These are phyloP conservation scores for Phrixothrix hirtus DNA, from an alignment of 2,888 invertebrate genomes.

Conservation along the genomic window DNA sequence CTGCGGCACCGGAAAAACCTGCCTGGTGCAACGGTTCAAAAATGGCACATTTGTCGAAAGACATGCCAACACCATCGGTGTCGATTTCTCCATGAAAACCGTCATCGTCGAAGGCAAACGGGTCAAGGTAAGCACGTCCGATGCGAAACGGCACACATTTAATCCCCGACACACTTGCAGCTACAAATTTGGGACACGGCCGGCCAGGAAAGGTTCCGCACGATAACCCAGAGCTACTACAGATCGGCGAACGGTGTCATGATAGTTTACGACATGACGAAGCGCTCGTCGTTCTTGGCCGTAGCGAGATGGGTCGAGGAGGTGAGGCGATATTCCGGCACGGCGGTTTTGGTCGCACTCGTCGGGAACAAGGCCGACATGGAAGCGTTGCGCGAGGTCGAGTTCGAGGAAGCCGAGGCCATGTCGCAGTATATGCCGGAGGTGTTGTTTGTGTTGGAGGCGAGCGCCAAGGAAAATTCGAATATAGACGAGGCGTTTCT, in stretches of 20 bases:
- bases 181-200: constrained; percentile 97
- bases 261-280: constrained; percentile 96
- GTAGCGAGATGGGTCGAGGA: constrained; percentile 96
- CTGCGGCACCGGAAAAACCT: constrained; percentile 90
- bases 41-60: constrained; percentile 94
- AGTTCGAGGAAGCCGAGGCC: constrained; percentile 82
- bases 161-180: no score
- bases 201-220: constrained; percentile 94
- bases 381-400: constrained; percentile 79
- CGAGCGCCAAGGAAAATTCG: constrained; percentile 88
- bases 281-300: constrained; percentile 86
- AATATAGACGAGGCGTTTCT: constrained; percentile 89
- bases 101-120: constrained; percentile 90
- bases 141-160: no score
- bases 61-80: constrained; percentile 96
- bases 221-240: constrained; percentile 96
- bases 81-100: constrained; percentile 98
- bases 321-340: constrained; percentile 90
- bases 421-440: constrained; percentile 86
- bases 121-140: constrained; percentile 91
- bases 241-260: constrained; percentile 96
- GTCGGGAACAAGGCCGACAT: constrained; percentile 93
- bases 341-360: constrained; percentile 85
- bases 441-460: constrained; percentile 84
- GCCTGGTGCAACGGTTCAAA: constrained; percentile 93